These are phyloP conservation scores for Vulpes lagopus DNA, from an alignment of 2,113 vertebrate species.

Conservation along the genomic window DNA sequence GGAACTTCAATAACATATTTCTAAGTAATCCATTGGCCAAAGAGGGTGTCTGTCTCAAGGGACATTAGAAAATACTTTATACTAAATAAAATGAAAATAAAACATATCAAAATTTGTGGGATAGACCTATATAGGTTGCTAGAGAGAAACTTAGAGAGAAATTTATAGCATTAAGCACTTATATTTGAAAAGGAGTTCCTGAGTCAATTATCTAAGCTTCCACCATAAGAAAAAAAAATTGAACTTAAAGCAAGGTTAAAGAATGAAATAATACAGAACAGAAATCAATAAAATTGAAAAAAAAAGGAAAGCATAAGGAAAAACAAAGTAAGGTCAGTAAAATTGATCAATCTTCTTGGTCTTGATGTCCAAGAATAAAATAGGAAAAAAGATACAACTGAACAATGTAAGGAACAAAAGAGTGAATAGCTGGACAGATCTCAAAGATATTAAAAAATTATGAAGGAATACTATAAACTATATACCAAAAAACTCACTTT, in stretches of 20 bases:
- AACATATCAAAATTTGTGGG: background rate
- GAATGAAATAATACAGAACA: slow-evolving; percentile 1
- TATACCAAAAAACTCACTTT: background rate
- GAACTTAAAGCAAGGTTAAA: background rate
- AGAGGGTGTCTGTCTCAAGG: background rate
- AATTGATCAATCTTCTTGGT: background rate
- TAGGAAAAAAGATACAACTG: background rate
- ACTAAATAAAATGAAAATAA: background rate
- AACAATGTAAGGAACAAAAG: background rate
- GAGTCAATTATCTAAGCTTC: background rate
- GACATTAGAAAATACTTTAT: background rate
- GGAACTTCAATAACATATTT: background rate
- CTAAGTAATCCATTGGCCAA: background rate
- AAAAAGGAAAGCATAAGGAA: background rate
- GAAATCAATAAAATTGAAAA: background rate
- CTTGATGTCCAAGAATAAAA: background rate
- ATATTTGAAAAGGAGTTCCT: background rate
- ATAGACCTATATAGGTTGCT: background rate
- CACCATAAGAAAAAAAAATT: background rate
- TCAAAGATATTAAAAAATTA: background rate
- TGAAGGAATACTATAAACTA: background rate
- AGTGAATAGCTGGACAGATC: background rate
- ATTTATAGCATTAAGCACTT: background rate
- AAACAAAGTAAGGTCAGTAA: background rate
- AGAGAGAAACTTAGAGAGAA: background rate